A percentile compares a stretch with the other conserved stretches of the same genome.
phyloP scores from a whole-genome alignment of 2,888 invertebrate genomes.

The Slavum lentiscoides region DNA sequence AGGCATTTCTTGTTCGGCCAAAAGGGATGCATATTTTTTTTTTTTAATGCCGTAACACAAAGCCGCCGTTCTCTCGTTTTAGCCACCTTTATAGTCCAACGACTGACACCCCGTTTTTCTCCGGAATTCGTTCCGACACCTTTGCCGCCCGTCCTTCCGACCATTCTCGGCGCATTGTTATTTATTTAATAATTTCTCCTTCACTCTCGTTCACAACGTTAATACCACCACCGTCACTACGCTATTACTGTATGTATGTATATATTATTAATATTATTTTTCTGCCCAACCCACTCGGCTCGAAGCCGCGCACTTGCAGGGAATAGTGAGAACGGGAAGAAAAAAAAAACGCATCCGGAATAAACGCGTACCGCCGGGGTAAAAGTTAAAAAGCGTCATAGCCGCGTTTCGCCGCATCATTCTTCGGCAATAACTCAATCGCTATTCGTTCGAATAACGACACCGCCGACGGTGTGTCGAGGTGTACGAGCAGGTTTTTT shows the following conservation, averaged over 20 bases:
- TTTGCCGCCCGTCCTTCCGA: not conserved
- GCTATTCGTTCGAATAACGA: slow-evolving; percentile 23
- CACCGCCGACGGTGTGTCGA: not conserved
- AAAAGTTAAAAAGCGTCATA: slow-evolving; percentile 50
- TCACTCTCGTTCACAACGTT: not conserved
- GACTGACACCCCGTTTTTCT: slow-evolving; percentile 7
- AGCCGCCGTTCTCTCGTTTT: not conserved
- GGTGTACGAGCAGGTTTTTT: slow-evolving; percentile 34
- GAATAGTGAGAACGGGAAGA: not conserved
- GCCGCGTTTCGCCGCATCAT: slow-evolving; percentile 48
- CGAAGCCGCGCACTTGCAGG: slow-evolving; percentile 8
- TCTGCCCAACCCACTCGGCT: not conserved
- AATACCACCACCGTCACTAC: too few species aligned
- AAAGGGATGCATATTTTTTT: slow-evolving; percentile 12
- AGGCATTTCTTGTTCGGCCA: not conserved
- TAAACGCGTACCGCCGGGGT: not conserved
- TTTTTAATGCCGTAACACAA: slow-evolving; percentile 31
- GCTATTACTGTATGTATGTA: too few species aligned
- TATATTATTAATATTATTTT: not conserved
- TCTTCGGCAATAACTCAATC: slow-evolving; percentile 50
- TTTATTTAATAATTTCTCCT: slow-evolving; percentile 33
- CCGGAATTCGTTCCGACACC: slow-evolving; percentile 25
- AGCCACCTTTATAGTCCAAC: slow-evolving; percentile 5
- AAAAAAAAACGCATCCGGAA: slow-evolving; percentile 29
- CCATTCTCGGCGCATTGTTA: not conserved